Base-by-base conservation (phyloP, 2,797 vertebrate genomes). In the Scleropages formosus region DNA sequence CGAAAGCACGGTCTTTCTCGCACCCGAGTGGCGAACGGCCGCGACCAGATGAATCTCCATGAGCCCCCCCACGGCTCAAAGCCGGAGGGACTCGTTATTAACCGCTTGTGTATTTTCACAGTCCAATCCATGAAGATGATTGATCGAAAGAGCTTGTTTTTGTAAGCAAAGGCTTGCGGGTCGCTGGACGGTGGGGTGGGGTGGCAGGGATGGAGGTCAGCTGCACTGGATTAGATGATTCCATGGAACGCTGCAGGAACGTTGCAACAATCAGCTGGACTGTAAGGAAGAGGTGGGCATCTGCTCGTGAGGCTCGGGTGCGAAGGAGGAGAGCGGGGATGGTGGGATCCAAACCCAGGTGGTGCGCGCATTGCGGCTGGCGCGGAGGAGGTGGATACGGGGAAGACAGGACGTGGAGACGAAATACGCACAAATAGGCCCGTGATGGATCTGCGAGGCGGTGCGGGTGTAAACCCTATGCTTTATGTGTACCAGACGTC, bases 141-240 rank as follows among this genome's bases (percentile, higher is more conserved):
- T 46, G 70, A 59, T 72, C 53, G 72, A 26, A 72, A 56, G 53
- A 18, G 49, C 56, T 72, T 59, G 53, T 58, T 72, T 59, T 59
- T 58, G 58, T 72, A 72, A 72, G 51, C 51, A 44, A n/a, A 59
- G 53, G 56, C 8, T 39, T 58, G 69, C 27, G 53, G 24, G 51
- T 53, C 67, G 26, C 47, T 65, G 15, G 18, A 18, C 31, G 24
- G 61, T 51, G 26, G 10, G 24, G 26, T 47, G 39, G 39, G 39
- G 11, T 16, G 47, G 10, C 11, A 27, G 62, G 6, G 62, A 20
- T 8, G 31, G 16, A 66, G 67, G 49, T 26, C 27, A 26, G 67
- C 11, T 51, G 22, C 67, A 24, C 12, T 65, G 3, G 7, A 2
- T n/a, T 53, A 53, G 20, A 8, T 39, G 31, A 56, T 22, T 70